Base-by-base conservation (phyloP, 2,888 invertebrate genomes). In the Xanthorhoe spadicearia region DNA sequence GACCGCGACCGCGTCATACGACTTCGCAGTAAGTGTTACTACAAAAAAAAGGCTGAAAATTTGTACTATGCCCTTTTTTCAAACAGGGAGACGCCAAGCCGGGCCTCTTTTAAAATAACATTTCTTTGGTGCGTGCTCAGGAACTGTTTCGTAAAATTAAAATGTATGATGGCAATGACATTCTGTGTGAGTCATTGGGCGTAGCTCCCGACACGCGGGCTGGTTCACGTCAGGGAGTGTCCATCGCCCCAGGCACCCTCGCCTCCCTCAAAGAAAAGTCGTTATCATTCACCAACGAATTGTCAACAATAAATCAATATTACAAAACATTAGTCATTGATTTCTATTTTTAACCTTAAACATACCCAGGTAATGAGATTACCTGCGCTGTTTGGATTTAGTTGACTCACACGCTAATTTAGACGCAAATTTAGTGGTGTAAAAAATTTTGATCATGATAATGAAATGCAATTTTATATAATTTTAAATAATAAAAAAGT, bases 141-240 rank as follows among this genome's bases (percentile, higher is more conserved):
- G 71, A 68, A 72, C 68, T 75, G 73, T 74, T 80, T 80, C 73
- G 72, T 73, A 74, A 77, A 73, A 72, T 77, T 59, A 62, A 67
- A 66, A 74, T 71, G 13, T 15, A 46, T 43, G 17, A 19, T 46
- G 7, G n/a, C 19, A 57, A 61, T 32, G 61, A 54, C 54, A 48
- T 56, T 78, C 75, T 61, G 70, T 78, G 78, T 84, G 84, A 83
- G 83, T 84, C 84, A 84, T 54, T 46, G 61, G 55, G 38, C 15
- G 66, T 54, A 55, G 15, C 63, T 67, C 69, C 74, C 51, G 60
- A 15, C 63, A 49, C 48, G 38, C 67, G 23, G 58, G 17, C 62
- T 51, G 51, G 19, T 49, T 53, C 19, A 35, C 59, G 18, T 53
- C 53, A 67, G 60, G 56, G 64, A 53, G 68, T 35, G 59, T 35